phyloP scores from a whole-genome alignment of 2,797 vertebrate genomes.

The Hipposideros larvatus region DNA sequence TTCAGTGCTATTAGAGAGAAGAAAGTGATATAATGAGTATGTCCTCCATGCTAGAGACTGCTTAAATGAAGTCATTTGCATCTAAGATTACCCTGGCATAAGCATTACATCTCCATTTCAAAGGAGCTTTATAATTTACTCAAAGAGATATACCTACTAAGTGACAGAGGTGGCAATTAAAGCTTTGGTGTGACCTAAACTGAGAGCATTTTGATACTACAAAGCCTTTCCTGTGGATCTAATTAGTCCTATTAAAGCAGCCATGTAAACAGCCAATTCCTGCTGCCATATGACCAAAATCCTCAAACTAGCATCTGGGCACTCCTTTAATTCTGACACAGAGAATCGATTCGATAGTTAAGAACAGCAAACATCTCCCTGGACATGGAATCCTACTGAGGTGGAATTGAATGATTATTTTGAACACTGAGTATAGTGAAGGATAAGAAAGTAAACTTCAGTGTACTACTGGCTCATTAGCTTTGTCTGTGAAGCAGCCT shows the following conservation, averaged over 20 bases:
- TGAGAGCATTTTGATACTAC: background rate
- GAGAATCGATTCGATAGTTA: conserved; percentile 13
- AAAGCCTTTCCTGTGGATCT: background rate
- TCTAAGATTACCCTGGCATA: background rate
- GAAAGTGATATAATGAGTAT: background rate
- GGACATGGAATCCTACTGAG: background rate
- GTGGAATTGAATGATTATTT: conserved; percentile 18
- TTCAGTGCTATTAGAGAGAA: background rate
- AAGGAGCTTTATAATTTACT: conserved; percentile 33
- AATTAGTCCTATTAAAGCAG: background rate
- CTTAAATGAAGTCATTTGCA: background rate
- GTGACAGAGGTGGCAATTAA: background rate
- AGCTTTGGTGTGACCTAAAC: conserved; percentile 21
- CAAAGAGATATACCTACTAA: background rate
- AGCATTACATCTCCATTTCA: conserved; percentile 37
- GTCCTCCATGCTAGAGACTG: background rate
- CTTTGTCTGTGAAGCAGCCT: conserved; percentile 16
- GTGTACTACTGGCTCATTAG: background rate
- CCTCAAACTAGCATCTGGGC: background rate
- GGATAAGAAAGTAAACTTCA: conserved; percentile 12
- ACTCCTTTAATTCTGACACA: background rate
- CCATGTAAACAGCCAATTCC: background rate
- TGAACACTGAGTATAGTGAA: background rate
- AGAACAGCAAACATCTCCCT: background rate
- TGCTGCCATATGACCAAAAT: background rate